A percentile compares a stretch with the other conserved stretches of the same genome.
Evolutionary conservation across 2,888 invertebrate species (phyloP).

Genomic region (Meteorus cinctellus): DNA sequence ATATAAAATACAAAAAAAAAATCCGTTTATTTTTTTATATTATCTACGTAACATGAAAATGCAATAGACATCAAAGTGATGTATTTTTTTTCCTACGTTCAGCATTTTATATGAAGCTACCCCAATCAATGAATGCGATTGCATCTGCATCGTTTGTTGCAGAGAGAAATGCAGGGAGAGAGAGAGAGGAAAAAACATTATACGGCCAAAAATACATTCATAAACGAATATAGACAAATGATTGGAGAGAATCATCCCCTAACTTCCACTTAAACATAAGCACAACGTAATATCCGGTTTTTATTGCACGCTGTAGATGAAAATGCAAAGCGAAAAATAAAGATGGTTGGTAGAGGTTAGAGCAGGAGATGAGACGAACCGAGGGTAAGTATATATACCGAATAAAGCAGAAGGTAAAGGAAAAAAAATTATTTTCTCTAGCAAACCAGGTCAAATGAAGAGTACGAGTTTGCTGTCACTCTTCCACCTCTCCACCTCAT

Average conservation of each 20-base stretch:
- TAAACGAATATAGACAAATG: neutral
- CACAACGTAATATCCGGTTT: conserved; percentile 26
- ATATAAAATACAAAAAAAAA: conserved; percentile 1
- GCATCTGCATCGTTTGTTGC: conserved; percentile 58
- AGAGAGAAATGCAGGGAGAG: neutral
- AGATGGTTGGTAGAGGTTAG: neutral
- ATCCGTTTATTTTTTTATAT: neutral
- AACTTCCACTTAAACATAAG: neutral
- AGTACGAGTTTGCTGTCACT: neutral
- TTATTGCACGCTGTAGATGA: conserved; percentile 12
- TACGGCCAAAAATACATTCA: neutral
- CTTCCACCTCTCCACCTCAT: neutral
- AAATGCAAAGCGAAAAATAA: conserved; percentile 14
- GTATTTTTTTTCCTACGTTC: conserved; percentile 47
- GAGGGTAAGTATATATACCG: neutral
- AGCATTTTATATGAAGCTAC: conserved; percentile 55
- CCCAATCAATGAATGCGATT: conserved; percentile 65
- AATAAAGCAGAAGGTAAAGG: neutral
- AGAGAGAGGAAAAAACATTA: conserved; percentile 12
- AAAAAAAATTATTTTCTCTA: neutral
- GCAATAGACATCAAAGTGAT: conserved; percentile 49
- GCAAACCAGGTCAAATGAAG: conserved; percentile 22
- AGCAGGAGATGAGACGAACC: neutral
- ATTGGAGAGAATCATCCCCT: neutral
- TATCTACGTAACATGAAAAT: neutral